Conservation (phyloP, 2,113 vertebrate genomes). For the human (Homo sapiens) region GRCh38 chr7:1349001-1349500, state of each 20-base stretch:
- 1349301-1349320: not conserved
- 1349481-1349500: not conserved
- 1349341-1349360: not conserved
- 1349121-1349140: not conserved
- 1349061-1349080: fast-evolving
- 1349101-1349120: not conserved
- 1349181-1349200: not conserved
- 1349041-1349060: not conserved
- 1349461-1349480: not conserved
- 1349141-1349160: not conserved
- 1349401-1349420: fast-evolving
- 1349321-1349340: not conserved
- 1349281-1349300: not conserved
- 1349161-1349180: not conserved
- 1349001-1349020: not conserved
- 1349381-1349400: fast-evolving
- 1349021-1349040: fast-evolving
- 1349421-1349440: fast-evolving
- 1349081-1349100: fast-evolving
- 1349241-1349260: fast-evolving
- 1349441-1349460: too few species aligned
- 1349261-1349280: not conserved
- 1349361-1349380: not conserved
- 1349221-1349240: too few species aligned
- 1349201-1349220: not conserved